phyloP scores from a whole-genome alignment of 1,140 invertebrate species.

The Uloborus diversus region DNA sequence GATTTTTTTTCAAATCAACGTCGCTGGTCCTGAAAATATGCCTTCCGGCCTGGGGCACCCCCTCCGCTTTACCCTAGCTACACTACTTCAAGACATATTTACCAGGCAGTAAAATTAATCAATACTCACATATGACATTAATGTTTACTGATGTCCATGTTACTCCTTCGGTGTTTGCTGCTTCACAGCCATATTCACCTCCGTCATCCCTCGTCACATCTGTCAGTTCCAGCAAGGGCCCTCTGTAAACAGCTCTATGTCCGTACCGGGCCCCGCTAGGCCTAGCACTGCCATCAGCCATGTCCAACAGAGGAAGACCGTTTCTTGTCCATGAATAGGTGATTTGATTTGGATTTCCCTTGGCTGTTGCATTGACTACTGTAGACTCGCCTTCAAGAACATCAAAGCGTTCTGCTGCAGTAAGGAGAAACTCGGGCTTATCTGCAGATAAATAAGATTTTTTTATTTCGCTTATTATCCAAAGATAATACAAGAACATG shows the following conservation, averaged over 20 bases:
- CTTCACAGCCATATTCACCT: conserved; percentile 57
- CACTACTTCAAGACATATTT: too few species aligned
- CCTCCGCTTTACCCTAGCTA: too few species aligned
- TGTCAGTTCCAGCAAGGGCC: conserved; percentile 41
- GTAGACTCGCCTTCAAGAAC: conserved; percentile 86
- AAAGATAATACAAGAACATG: background rate
- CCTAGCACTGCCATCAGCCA: conserved; percentile 69
- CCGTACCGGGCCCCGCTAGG: conserved; percentile 71
- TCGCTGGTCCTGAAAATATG: too few species aligned
- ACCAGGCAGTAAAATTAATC: too few species aligned
- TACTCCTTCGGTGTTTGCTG: conserved; percentile 51
- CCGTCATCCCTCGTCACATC: conserved; percentile 45
- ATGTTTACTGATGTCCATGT: conserved; percentile 51
- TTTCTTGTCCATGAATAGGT: conserved; percentile 81
- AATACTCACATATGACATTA: conserved; percentile 61
- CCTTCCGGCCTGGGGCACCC: too few species aligned
- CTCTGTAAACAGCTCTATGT: conserved; percentile 63
- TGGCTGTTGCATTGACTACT: conserved; percentile 80
- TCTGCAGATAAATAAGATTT: conserved; percentile 64
- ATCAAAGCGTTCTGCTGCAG: conserved; percentile 65
- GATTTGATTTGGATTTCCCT: conserved; percentile 83
- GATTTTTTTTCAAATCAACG: too few species aligned
- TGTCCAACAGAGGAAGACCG: conserved; percentile 44
- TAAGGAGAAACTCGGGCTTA: conserved; percentile 68
- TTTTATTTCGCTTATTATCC: background rate